phyloP scores from a whole-genome alignment of 2,797 vertebrate genomes.

The Orientallactaga sibirica region DNA sequence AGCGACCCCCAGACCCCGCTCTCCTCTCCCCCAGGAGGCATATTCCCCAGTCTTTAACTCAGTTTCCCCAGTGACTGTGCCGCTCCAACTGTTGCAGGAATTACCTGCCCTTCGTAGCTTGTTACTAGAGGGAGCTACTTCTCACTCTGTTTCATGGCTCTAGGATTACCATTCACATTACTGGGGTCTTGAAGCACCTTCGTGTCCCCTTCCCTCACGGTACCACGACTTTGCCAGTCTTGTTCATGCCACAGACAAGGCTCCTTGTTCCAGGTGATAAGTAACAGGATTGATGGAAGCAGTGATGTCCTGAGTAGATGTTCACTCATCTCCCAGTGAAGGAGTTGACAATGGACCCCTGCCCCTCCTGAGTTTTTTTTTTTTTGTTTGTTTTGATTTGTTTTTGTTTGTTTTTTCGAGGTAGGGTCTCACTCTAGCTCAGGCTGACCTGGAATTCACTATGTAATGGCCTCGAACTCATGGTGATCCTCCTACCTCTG shows the following conservation, averaged over 20 bases:
- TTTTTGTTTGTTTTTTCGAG: too few species aligned
- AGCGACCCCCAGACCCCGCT: neutral
- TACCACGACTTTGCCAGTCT: accelerated
- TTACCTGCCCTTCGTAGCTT: neutral
- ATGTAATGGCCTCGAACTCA: too few species aligned
- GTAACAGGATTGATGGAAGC: too few species aligned
- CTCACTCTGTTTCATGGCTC: neutral
- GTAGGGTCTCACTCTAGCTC: too few species aligned
- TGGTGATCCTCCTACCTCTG: too few species aligned
- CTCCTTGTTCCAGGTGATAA: too few species aligned
- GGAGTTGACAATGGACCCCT: neutral
- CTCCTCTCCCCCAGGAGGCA: neutral
- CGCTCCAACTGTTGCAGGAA: neutral
- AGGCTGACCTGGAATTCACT: too few species aligned
- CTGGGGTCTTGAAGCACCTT: neutral
- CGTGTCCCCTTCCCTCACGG: neutral
- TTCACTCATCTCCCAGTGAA: neutral
- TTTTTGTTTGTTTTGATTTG: too few species aligned
- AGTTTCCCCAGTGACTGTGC: accelerated
- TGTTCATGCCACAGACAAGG: neutral
- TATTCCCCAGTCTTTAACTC: neutral
- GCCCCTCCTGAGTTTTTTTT: neutral
- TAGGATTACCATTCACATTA: neutral
- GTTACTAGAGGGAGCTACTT: too few species aligned
- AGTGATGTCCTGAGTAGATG: neutral